phyloP scores from a whole-genome alignment of 2,888 invertebrate species.

The Hartigia nigra region DNA sequence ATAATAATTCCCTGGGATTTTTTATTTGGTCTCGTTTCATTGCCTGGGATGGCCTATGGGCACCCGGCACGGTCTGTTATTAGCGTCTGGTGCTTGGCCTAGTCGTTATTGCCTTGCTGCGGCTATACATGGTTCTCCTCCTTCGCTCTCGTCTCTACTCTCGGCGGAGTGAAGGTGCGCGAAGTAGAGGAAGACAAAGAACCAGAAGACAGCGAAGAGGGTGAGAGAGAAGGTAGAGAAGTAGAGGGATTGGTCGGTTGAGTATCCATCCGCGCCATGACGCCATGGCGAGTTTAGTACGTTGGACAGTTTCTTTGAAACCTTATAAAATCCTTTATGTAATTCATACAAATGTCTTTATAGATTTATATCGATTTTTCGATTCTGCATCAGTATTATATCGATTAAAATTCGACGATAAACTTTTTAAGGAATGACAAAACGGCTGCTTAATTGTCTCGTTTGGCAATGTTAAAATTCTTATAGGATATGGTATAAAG shows the following conservation, averaged over 20 bases:
- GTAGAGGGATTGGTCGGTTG: constrained; percentile 53
- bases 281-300: constrained; percentile 41
- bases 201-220: constrained; percentile 32
- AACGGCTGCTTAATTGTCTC: background rate
- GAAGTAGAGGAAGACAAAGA: constrained; percentile 15
- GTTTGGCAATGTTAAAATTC: background rate
- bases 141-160: constrained; percentile 26
- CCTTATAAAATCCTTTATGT: background rate
- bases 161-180: constrained; percentile 44
- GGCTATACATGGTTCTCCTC: constrained; percentile 47
- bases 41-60: constrained; percentile 65
- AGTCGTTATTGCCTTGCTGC: constrained; percentile 64
- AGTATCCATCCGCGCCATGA: constrained; percentile 47
- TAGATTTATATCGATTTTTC: background rate
- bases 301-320: background rate
- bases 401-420: background rate
- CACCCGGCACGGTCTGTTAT: constrained; percentile 65
- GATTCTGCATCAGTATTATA: background rate
- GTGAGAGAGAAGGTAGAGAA: constrained; percentile 12
- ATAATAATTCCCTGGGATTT: constrained; percentile 64
- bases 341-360: background rate
- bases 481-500: background rate
- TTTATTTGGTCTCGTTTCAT: constrained; percentile 64
- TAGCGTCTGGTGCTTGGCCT: constrained; percentile 64
- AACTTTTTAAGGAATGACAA: background rate